Evolutionary conservation across 2,888 invertebrate species (phyloP).

Genomic region (Glomeris marginata): DNA sequence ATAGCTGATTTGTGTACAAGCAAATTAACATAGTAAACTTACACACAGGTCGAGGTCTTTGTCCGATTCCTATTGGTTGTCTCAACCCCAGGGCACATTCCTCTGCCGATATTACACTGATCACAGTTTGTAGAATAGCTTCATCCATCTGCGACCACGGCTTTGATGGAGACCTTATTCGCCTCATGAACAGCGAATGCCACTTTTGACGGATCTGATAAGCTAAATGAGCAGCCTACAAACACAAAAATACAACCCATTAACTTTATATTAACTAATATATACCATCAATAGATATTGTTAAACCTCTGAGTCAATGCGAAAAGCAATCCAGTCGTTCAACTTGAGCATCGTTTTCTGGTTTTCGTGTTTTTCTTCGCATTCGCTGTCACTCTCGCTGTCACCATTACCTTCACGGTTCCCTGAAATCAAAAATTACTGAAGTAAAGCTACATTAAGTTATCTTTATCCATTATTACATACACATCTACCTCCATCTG

Average conservation of each 20-base stretch:
- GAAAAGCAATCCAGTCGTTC: conserved; percentile 60
- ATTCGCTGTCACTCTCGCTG: conserved; percentile 37
- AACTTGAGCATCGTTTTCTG: conserved; percentile 41
- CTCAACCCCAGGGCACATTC: conserved; percentile 51
- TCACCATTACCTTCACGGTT: conserved; percentile 20
- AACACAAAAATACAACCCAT: background rate
- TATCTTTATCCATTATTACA: no score
- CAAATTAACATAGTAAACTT: background rate
- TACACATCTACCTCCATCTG: conserved; percentile 20
- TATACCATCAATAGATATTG: background rate
- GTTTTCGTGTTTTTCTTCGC: conserved; percentile 35
- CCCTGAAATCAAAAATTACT: no score
- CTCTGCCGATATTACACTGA: conserved; percentile 50
- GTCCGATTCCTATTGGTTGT: conserved; percentile 58
- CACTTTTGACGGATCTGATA: conserved; percentile 56
- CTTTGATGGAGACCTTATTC: conserved; percentile 33
- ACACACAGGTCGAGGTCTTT: conserved; percentile 51
- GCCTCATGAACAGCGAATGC: conserved; percentile 47
- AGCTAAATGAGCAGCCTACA: conserved; percentile 40
- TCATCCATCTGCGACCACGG: conserved; percentile 43
- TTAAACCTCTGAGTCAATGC: conserved; percentile 47
- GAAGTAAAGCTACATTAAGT: no score
- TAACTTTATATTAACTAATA: background rate
- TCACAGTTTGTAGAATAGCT: conserved; percentile 48
- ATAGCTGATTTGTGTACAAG: background rate